phyloP scores from a whole-genome alignment of 2,113 vertebrate species.

The Lycaon pictus region DNA sequence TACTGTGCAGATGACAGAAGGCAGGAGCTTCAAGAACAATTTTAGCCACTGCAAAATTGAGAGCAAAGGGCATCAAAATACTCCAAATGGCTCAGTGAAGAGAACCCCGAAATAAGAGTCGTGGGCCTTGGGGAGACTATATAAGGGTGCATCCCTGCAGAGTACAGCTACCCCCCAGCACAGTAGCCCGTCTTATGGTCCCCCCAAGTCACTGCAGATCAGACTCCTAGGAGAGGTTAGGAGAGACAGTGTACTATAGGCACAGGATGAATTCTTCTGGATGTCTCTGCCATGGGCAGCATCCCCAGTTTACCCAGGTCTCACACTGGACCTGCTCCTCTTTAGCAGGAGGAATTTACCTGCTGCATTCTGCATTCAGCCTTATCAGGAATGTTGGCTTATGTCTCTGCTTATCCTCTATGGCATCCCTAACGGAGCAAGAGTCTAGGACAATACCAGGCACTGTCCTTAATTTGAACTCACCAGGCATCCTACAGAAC shows the following conservation, averaged over 20 bases:
- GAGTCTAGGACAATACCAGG: neutral
- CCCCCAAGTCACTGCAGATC: neutral
- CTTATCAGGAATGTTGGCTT: neutral
- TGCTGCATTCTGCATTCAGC: too few relatives aligned
- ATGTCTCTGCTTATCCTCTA: neutral
- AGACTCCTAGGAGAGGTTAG: too few relatives aligned
- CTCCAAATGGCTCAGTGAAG: neutral
- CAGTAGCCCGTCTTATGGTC: neutral
- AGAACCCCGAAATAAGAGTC: neutral
- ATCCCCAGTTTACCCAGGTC: neutral
- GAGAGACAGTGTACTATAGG: accelerated
- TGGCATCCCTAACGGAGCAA: neutral
- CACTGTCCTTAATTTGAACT: neutral
- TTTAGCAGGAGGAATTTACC: neutral
- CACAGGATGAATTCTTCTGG: neutral
- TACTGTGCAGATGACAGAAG: neutral
- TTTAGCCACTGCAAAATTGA: neutral
- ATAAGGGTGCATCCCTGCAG: neutral
- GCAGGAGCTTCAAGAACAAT: neutral
- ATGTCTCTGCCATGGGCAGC: too few relatives aligned
- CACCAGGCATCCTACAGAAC: neutral
- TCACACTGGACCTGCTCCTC: neutral
- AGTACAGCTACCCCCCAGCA: neutral
- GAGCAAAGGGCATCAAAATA: neutral
- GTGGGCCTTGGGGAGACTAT: neutral